Conservation (phyloP, 2,113 vertebrate genomes). For the Theristicus caerulescens region DNA sequence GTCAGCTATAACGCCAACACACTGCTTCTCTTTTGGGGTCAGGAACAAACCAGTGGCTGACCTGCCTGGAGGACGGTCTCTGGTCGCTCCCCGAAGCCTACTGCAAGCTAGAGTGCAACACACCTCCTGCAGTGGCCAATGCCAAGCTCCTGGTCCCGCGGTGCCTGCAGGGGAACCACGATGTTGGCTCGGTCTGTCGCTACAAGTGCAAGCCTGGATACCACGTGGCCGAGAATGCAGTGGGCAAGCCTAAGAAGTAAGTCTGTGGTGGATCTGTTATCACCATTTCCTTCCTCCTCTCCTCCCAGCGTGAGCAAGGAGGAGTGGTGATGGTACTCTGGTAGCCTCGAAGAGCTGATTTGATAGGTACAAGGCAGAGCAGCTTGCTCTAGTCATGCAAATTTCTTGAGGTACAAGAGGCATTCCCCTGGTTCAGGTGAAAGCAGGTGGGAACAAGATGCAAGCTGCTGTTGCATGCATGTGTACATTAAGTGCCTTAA, state of each 20-base stretch:
- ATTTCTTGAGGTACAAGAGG: not conserved
- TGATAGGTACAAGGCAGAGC: not conserved
- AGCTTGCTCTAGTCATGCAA: not conserved
- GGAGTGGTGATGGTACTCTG: not conserved
- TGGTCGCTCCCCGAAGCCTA: constrained; percentile 97
- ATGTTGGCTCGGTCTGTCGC: constrained; percentile 86
- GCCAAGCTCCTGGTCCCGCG: constrained; percentile 80
- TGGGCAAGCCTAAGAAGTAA: constrained; percentile 79
- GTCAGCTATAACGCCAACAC: not conserved
- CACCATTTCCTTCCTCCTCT: not conserved
- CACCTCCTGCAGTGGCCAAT: constrained; percentile 69
- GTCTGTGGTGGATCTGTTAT: not conserved
- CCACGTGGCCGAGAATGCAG: constrained; percentile 71
- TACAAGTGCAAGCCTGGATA: constrained; percentile 92
- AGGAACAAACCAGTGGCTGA: constrained; percentile 88
- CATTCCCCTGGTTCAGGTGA: not conserved
- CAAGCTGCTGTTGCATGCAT: not conserved
- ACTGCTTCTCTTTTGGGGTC: constrained; percentile 18
- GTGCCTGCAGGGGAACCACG: constrained; percentile 82
- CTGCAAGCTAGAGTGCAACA: constrained; percentile 90
- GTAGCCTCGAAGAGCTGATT: not conserved
- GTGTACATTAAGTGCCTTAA: not conserved
- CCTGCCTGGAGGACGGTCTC: constrained; percentile 90
- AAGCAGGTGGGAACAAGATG: not conserved
- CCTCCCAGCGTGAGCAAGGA: not conserved